Conservation (phyloP, 2,888 invertebrate genomes). For the Xestia rhomboidea region DNA sequence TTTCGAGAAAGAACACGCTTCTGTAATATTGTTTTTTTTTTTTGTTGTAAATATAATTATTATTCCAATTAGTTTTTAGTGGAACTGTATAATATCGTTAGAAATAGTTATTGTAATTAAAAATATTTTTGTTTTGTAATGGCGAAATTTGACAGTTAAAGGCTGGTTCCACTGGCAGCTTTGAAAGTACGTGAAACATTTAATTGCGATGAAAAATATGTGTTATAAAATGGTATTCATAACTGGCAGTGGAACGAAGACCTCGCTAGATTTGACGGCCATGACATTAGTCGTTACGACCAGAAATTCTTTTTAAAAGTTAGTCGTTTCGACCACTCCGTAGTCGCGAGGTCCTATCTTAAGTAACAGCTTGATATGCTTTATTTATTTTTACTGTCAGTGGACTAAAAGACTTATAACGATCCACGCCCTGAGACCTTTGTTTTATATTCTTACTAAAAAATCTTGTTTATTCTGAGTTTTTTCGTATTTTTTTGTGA, state of each 20-base stretch:
- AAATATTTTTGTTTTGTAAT: slow-evolving; percentile 73
- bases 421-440: slow-evolving; percentile 26
- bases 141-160: slow-evolving; percentile 58
- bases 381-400: slow-evolving; percentile 53
- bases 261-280: slow-evolving; percentile 44
- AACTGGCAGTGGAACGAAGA: slow-evolving; percentile 42
- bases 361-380: slow-evolving; percentile 41
- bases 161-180: slow-evolving; percentile 43
- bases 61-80: slow-evolving; percentile 88
- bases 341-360: slow-evolving; percentile 34
- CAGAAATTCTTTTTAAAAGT: slow-evolving; percentile 11
- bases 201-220: slow-evolving; percentile 36
- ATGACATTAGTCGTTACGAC: slow-evolving; percentile 32
- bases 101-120: slow-evolving; percentile 78
- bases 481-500: slow-evolving; percentile 42
- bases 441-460: slow-evolving; percentile 46
- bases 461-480: slow-evolving; percentile 31
- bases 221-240: slow-evolving; percentile 24
- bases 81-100: slow-evolving; percentile 87
- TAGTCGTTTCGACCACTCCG: slow-evolving; percentile 18
- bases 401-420: slow-evolving; percentile 56
- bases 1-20: slow-evolving; percentile 74
- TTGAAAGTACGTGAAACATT: slow-evolving; percentile 32
- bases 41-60: slow-evolving; percentile 87
- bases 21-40: slow-evolving; percentile 78